Percentiles rank a stretch among this genome's conserved stretches.
phyloP scores from a whole-genome alignment of 2,797 vertebrate species.

The Ctenosaura bakeri region DNA sequence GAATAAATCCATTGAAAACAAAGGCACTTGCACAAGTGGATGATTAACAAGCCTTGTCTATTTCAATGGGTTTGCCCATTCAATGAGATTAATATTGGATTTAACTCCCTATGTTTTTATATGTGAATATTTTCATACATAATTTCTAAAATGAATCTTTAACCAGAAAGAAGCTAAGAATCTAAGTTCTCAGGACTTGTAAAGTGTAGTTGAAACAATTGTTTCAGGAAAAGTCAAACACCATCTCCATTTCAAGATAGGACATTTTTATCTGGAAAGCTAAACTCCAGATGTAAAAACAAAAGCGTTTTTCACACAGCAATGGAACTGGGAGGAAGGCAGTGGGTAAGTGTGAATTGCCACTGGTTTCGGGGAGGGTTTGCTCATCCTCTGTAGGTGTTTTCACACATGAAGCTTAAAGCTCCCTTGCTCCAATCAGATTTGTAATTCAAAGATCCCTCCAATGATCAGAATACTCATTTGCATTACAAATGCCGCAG shows the following conservation, averaged over 20 bases:
- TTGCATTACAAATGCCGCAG: neutral
- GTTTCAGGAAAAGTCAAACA: neutral
- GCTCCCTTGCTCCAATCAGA: neutral
- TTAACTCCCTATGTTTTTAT: neutral
- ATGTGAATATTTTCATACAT: neutral
- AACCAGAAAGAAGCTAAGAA: neutral
- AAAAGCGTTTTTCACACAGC: too few species aligned
- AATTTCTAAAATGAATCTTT: neutral
- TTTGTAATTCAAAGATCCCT: too few species aligned
- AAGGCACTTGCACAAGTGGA: too few species aligned
- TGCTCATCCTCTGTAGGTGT: neutral
- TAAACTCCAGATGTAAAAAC: neutral
- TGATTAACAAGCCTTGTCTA: too few species aligned
- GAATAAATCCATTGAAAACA: too few species aligned
- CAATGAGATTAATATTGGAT: too few species aligned
- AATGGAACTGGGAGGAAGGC: neutral
- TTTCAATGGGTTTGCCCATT: too few species aligned
- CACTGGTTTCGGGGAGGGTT: neutral
- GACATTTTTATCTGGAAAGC: neutral
- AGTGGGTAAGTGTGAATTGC: neutral
- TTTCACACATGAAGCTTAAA: neutral
- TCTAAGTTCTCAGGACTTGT: neutral
- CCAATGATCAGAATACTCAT: neutral
- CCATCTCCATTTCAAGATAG: neutral
- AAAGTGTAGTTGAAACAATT: neutral